Evolutionary conservation across 1,140 invertebrate species (phyloP).

Genomic region (Homalodisca vitripennis): DNA sequence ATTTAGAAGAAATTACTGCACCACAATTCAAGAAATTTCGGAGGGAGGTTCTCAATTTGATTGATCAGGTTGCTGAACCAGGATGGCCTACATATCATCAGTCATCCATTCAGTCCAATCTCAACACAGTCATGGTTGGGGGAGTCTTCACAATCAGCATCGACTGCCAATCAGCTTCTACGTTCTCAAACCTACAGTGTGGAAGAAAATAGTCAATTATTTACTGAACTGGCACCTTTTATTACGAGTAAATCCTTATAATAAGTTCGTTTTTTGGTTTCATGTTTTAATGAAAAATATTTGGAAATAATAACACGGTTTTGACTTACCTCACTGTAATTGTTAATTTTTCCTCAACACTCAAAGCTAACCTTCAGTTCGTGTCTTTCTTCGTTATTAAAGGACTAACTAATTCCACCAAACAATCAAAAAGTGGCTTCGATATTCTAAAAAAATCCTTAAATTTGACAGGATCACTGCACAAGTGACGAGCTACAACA

Average conservation of each 20-base stretch:
- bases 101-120: not conserved
- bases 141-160: too few species aligned
- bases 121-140: too few species aligned
- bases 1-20: not conserved
- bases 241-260: conserved; percentile 13
- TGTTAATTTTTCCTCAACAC: conserved; percentile 28
- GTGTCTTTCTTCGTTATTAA: conserved; percentile 23
- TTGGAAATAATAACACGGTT: conserved; percentile 23
- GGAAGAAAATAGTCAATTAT: too few species aligned
- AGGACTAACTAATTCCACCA: conserved; percentile 16
- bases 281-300: conserved; percentile 14
- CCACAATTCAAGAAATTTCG: conserved; percentile 24
- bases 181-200: too few species aligned
- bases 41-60: conserved; percentile 19
- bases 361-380: conserved; percentile 23
- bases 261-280: not conserved
- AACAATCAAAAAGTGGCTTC: conserved; percentile 20
- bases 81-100: conserved; percentile 16
- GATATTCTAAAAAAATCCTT: conserved; percentile 27
- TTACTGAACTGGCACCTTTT: conserved; percentile 29
- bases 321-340: conserved; percentile 27
- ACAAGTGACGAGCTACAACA: too few species aligned
- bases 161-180: too few species aligned
- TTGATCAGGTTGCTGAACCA: conserved; percentile 12
- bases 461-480: conserved; percentile 31